These are phyloP conservation scores for Helicolenus hilgendorfi DNA, from an alignment of 2,797 vertebrate genomes.

Conservation along the genomic window DNA sequence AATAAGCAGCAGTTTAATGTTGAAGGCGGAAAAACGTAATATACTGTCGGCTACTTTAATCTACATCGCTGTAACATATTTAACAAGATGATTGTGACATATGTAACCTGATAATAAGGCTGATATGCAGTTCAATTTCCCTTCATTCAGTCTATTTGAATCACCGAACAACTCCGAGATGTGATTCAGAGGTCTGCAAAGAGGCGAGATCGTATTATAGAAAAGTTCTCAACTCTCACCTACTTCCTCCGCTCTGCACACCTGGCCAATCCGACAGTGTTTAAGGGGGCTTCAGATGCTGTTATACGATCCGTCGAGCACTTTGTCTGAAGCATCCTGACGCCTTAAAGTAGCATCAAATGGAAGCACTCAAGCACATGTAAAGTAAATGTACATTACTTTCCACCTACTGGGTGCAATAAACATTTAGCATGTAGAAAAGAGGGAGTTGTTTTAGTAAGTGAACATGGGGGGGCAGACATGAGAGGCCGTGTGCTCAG, in stretches of 20 bases:
- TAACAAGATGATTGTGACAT: not conserved
- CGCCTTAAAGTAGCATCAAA: not conserved
- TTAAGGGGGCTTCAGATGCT: not conserved
- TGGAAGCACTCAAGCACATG: not conserved
- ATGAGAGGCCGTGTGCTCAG: not conserved
- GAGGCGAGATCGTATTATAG: not conserved
- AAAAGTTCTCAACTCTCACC: not conserved
- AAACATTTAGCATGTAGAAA: conserved; percentile 18
- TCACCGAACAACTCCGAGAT: not conserved
- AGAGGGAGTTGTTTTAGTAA: conserved; percentile 17
- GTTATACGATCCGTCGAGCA: not conserved
- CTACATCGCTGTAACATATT: not conserved
- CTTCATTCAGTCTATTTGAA: not conserved
- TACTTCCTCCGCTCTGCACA: not conserved
- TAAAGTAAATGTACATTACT: not conserved
- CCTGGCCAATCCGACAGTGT: not conserved
- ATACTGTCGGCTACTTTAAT: not conserved
- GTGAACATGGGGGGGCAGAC: not conserved
- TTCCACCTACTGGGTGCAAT: not conserved
- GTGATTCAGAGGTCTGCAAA: not conserved
- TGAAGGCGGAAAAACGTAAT: not conserved
- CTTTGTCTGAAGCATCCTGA: not conserved
- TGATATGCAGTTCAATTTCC: not conserved
- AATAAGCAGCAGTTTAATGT: not conserved
- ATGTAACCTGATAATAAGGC: not conserved